A percentile compares a stretch with the other conserved stretches of the same genome.
Evolutionary conservation across 2,113 vertebrate species (phyloP).

Genomic region (Tiliqua scincoides): DNA sequence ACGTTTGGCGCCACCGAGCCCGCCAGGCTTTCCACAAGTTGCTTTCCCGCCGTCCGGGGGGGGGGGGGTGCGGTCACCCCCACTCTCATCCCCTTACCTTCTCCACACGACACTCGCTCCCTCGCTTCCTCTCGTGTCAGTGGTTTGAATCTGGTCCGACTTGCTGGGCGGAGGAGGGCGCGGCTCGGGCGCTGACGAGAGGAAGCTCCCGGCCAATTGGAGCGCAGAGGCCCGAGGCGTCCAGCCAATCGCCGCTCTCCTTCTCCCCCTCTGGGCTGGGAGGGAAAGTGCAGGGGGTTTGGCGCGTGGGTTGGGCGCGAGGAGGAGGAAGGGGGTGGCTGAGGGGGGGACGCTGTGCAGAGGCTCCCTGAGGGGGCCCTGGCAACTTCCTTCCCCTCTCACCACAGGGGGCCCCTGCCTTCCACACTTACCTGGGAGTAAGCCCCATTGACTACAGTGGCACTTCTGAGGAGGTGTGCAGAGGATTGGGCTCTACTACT

Average conservation of each 20-base stretch:
- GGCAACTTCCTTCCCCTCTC: too few species aligned
- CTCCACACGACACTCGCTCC: fast-evolving
- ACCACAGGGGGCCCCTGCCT: too few species aligned
- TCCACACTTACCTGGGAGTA: too few species aligned
- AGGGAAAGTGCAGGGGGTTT: not conserved
- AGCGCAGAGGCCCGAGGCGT: fast-evolving
- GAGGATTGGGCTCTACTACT: too few species aligned
- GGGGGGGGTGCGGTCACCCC: not conserved
- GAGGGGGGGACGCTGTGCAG: too few species aligned
- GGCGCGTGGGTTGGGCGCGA: slow-evolving; percentile 10
- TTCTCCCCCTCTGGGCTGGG: not conserved
- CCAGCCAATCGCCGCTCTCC: slow-evolving; percentile 9
- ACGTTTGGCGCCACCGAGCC: slow-evolving; percentile 28
- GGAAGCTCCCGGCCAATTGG: not conserved
- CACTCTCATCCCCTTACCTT: not conserved
- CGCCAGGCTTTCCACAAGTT: fast-evolving
- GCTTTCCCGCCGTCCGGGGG: fast-evolving
- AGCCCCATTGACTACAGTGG: too few species aligned
- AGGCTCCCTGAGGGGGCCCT: too few species aligned
- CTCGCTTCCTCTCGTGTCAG: not conserved
- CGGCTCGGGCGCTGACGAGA: not conserved
- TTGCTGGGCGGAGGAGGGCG: not conserved
- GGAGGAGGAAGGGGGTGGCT: not conserved
- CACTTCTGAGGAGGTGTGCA: too few species aligned
- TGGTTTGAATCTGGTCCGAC: slow-evolving; percentile 49